Conservation (phyloP, 2,888 invertebrate genomes). For the Plebejus melissa region DNA sequence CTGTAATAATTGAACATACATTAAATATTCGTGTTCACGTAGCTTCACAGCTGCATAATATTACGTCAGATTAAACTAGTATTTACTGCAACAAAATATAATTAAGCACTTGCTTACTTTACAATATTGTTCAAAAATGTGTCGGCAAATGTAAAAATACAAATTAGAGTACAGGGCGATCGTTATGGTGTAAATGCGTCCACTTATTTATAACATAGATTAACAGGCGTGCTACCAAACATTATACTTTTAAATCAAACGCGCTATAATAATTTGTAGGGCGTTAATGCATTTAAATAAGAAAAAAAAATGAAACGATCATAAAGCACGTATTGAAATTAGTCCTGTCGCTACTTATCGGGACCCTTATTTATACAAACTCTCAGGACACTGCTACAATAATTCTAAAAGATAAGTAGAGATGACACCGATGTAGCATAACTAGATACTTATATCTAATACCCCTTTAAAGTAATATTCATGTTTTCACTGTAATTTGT, state of each 20-base stretch:
- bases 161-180: background rate
- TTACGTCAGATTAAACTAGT: no score
- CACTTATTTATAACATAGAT: conserved; percentile 13
- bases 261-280: conserved; percentile 25
- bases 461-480: no score
- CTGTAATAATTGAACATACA: background rate
- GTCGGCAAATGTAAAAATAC: background rate
- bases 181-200: background rate
- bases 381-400: conserved; percentile 24
- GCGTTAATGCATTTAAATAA: conserved; percentile 38
- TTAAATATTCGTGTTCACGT: background rate
- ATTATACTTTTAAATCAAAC: conserved; percentile 25
- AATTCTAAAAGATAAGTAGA: conserved; percentile 27
- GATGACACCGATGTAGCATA: background rate
- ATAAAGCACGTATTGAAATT: conserved; percentile 40
- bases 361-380: conserved; percentile 37
- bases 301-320: conserved; percentile 32
- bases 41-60: no score
- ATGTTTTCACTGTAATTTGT: no score
- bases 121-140: no score
- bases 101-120: no score
- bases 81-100: no score
- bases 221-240: conserved; percentile 9
- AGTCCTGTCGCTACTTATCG: conserved; percentile 39
- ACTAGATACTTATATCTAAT: background rate